Evolutionary conservation across 2,113 vertebrate species (phyloP).

Genomic region (Phyllopteryx taeniolatus): DNA sequence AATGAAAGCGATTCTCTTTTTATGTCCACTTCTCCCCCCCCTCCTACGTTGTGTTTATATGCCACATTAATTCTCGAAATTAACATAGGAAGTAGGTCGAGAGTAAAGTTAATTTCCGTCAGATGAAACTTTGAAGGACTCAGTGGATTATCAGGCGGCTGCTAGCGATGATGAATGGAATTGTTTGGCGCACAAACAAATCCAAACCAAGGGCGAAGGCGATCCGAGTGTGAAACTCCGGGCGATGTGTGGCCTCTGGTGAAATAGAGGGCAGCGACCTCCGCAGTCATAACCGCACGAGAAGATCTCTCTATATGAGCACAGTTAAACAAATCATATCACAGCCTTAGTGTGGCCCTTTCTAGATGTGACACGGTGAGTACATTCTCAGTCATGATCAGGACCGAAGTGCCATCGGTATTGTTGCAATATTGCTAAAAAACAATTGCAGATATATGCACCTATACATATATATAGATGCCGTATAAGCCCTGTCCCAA

Average conservation of each 20-base stretch:
- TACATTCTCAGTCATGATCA: neutral
- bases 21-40: slow-evolving; percentile 2
- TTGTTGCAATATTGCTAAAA: neutral
- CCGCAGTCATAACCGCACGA: slow-evolving; percentile 52
- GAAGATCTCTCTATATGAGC: slow-evolving; percentile 36
- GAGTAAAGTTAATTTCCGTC: slow-evolving; percentile 2
- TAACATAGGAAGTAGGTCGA: neutral
- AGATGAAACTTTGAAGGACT: slow-evolving; percentile 7
- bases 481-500: too few relatives aligned
- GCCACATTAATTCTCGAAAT: neutral
- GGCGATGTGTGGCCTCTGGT: slow-evolving; percentile 46
- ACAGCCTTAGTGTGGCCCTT: slow-evolving; percentile 1
- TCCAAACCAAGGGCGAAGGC: slow-evolving; percentile 39
- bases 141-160: neutral
- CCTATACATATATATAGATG: too few relatives aligned
- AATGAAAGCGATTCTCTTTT: slow-evolving; percentile 15
- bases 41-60: slow-evolving; percentile 3
- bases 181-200: slow-evolving; percentile 24
- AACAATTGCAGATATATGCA: neutral
- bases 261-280: slow-evolving; percentile 64
- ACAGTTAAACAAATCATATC: slow-evolving; percentile 33
- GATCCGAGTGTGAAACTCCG: slow-evolving; percentile 37
- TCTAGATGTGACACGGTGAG: neutral
- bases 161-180: slow-evolving; percentile 7
- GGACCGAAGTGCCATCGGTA: neutral